Evolutionary conservation across 2,888 invertebrate species (phyloP), one percentile per base, ranked within the genome.

Genomic region (Terebella lapidaria): DNA sequence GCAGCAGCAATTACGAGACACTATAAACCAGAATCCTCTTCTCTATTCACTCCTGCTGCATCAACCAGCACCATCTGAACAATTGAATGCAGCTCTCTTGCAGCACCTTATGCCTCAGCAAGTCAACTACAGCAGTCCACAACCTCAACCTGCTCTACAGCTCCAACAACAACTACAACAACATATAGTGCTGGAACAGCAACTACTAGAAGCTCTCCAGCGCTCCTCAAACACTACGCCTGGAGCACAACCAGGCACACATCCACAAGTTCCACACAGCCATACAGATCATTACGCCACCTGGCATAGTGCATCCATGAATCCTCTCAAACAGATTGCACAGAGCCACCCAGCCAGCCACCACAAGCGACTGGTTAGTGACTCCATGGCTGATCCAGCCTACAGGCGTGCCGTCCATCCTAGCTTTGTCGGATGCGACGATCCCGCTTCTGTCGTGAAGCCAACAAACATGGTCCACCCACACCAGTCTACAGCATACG

Each of bases 101-200:
- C 51, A 20, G 54, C 63, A n/a, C 10, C 56, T 3, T 15, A 27
- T 35, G n/a, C 61, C 24, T 4, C 57, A 54, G 29, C 59, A 58
- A 30, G 27, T n/a, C 46, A 20, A 3, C 46, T 24, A 15, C 53
- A 45, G 30, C 54, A 26, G 55, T 26, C 58, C 57, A 49, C 62
- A 62, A 49, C 57, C 46, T 27, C 61, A 58, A 49, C 58, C 58
- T 42, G 51, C 58, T 24, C 63, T 54, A 57, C 59, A 58, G 10
- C 46, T 45, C 15, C 58, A 58, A 30, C 60, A 60, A 54, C 57
- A 53, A 35, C 20, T 20, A 5, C 47, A 45, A 27, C 56, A 60
- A 42, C 60, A 60, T 24, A 24, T 57, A 22, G 57, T 35, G n/a
- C 52, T 57, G 20, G 45, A 58, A 10, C 60, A 60, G 26, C 29